Evolutionary conservation across 2,797 vertebrate genomes (phyloP).

Genomic region (Macrochelys suwanniensis): DNA sequence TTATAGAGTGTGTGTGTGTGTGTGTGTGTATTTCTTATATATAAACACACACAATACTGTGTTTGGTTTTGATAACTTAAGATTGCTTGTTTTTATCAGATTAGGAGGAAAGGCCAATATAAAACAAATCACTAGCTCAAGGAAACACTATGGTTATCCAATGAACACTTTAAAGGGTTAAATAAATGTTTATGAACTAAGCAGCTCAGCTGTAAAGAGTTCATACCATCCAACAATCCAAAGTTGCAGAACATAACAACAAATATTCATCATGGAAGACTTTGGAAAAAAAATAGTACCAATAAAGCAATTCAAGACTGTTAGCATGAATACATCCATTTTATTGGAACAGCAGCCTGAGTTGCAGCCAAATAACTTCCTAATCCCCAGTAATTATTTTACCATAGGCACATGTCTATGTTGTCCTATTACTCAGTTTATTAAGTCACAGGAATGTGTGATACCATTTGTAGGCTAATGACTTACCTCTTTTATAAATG

Average conservation of each 20-base stretch:
- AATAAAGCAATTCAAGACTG: not conserved
- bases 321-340: not conserved
- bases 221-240: not conserved
- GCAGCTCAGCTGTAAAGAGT: not conserved
- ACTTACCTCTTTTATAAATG: not conserved
- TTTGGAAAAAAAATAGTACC: not conserved
- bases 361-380: not conserved
- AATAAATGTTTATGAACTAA: not conserved
- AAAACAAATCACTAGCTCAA: constrained; percentile 1
- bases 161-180: not conserved
- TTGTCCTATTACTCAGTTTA: not conserved
- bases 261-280: no score
- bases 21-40: not conserved
- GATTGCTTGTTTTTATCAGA: not conserved
- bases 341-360: not conserved
- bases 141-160: not conserved
- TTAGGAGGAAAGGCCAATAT: not conserved
- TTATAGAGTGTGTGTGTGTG: not conserved
- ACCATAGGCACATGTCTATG: not conserved
- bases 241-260: not conserved
- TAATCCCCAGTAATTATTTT: not conserved
- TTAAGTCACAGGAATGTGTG: not conserved
- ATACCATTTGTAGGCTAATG: not conserved
- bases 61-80: not conserved
- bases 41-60: not conserved